Conservation (phyloP, 2,113 vertebrate genomes). For the Strix uralensis region DNA sequence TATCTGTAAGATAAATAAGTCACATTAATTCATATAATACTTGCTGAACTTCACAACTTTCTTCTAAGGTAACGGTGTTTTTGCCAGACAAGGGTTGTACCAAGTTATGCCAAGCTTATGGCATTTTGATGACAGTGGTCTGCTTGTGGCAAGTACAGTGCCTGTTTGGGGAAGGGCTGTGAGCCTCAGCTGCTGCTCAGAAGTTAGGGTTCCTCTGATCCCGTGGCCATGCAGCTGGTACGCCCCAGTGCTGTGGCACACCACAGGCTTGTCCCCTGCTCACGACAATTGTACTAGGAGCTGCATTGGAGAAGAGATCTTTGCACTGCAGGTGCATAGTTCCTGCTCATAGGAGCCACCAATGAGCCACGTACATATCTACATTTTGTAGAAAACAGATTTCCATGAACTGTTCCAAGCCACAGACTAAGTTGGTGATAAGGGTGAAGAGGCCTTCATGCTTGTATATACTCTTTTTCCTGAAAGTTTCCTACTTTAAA, state of each 20-base stretch:
- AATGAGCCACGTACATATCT: fast-evolving
- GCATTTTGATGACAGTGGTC: not conserved
- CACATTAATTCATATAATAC: not conserved
- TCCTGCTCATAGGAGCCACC: not conserved
- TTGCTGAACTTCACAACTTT: not conserved
- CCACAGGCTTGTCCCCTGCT: fast-evolving
- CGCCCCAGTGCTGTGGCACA: not conserved
- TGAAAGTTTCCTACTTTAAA: not conserved
- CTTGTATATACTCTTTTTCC: not conserved
- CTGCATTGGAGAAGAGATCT: not conserved
- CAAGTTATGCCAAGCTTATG: not conserved
- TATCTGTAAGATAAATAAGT: not conserved
- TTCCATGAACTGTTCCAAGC: not conserved
- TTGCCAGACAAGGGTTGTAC: not conserved
- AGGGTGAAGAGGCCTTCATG: not conserved
- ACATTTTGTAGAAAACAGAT: not conserved
- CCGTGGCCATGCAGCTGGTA: fast-evolving
- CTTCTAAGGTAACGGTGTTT: not conserved
- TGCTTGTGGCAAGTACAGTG: not conserved
- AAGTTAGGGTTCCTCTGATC: not conserved
- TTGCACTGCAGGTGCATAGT: not conserved
- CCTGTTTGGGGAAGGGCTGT: not conserved
- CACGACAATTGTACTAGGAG: fast-evolving
- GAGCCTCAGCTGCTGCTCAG: not conserved
- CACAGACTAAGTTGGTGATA: no score